phyloP scores from a whole-genome alignment of 2,888 invertebrate species.

The Busseola fusca region DNA sequence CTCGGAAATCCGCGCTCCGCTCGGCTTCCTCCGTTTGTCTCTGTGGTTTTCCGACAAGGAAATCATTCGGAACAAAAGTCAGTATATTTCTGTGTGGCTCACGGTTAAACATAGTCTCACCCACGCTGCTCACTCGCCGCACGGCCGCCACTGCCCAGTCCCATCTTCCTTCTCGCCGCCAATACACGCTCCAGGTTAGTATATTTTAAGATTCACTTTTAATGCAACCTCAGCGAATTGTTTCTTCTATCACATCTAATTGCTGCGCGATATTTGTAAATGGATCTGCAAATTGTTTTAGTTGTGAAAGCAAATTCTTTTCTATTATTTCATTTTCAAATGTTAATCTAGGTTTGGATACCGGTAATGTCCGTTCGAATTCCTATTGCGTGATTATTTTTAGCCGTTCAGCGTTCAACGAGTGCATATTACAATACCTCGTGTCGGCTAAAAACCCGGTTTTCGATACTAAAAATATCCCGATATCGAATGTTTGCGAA shows the following conservation, averaged over 20 bases:
- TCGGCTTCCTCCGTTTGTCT: slow-evolving; percentile 60
- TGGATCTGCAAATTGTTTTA: slow-evolving; percentile 38
- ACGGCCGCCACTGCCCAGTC: slow-evolving; percentile 77
- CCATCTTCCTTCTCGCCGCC: slow-evolving; percentile 82
- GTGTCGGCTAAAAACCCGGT: slow-evolving; percentile 86
- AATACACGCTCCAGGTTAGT: slow-evolving; percentile 86
- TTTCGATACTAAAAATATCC: slow-evolving; percentile 86
- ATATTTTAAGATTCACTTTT: slow-evolving; percentile 63
- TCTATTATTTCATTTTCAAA: slow-evolving; percentile 39
- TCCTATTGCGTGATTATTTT: slow-evolving; percentile 77
- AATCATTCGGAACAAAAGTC: slow-evolving; percentile 86
- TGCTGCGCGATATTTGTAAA: slow-evolving; percentile 74
- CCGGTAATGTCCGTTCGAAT: slow-evolving; percentile 70
- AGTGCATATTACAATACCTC: slow-evolving; percentile 85
- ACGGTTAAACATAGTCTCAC: slow-evolving; percentile 87
- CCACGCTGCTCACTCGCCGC: slow-evolving; percentile 79
- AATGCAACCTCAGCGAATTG: slow-evolving; percentile 73
- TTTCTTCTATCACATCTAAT: slow-evolving; percentile 42
- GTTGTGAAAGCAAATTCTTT: slow-evolving; percentile 19
- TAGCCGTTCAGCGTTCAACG: slow-evolving; percentile 78
- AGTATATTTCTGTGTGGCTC: slow-evolving; percentile 87
- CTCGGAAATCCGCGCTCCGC: slow-evolving; percentile 64
- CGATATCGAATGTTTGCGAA: slow-evolving; percentile 88
- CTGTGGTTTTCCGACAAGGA: slow-evolving; percentile 78
- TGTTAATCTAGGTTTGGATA: slow-evolving; percentile 63